Evolutionary conservation across 2,113 vertebrate species (phyloP).

Genomic region (Lampris megalopsis): DNA sequence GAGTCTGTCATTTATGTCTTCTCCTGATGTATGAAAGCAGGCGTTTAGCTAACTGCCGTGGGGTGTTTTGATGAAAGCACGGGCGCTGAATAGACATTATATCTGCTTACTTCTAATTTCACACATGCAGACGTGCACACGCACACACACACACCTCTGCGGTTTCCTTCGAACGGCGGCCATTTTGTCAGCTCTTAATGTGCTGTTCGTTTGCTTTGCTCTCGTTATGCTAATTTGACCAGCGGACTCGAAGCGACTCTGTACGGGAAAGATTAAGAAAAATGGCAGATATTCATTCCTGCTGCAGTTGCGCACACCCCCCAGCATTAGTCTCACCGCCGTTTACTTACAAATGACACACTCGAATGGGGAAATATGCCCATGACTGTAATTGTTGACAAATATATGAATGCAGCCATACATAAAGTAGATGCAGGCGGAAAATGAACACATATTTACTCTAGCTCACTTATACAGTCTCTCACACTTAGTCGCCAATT

Average conservation of each 20-base stretch:
- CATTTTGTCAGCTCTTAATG: conserved; percentile 62
- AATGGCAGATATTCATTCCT: conserved; percentile 52
- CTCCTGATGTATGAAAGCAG: conserved; percentile 11
- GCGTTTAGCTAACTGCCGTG: background rate
- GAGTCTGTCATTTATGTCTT: conserved; percentile 15
- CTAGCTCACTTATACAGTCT: background rate
- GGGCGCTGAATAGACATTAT: conserved; percentile 6
- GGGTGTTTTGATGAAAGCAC: background rate
- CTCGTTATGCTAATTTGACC: conserved; percentile 64
- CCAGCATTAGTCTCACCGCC: conserved; percentile 43
- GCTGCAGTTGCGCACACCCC: conserved; percentile 53
- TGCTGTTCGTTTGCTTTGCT: conserved; percentile 50
- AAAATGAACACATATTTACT: background rate
- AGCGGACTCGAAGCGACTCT: conserved; percentile 53
- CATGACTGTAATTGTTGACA: conserved; percentile 35
- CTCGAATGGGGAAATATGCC: conserved; percentile 28
- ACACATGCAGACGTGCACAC: background rate
- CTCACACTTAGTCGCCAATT: conserved; percentile 3
- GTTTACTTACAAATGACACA: conserved; percentile 34
- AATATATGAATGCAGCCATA: background rate
- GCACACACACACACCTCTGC: conserved; percentile 19
- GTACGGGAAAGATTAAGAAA: conserved; percentile 69
- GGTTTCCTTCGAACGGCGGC: conserved; percentile 52
- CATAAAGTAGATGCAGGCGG: conserved; percentile 1
- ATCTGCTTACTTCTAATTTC: conserved; percentile 38